Base-by-base conservation (phyloP, 2,888 invertebrate genomes). In the Endotricha flammealis region DNA sequence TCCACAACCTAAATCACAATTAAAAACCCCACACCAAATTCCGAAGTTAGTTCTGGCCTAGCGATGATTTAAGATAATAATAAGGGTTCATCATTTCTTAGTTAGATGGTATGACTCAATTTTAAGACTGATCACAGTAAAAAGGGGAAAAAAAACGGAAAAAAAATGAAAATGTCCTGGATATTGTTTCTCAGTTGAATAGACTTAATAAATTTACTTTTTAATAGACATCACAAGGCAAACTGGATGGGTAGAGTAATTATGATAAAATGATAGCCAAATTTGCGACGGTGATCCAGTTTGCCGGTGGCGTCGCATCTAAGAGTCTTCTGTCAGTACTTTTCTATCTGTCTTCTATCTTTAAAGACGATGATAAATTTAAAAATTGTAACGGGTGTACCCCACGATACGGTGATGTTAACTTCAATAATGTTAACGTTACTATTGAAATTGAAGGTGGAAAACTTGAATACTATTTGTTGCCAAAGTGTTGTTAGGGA, bases 401-500 rank as follows among this genome's bases (percentile, higher is more conserved):
- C 59, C 60, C 56, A 59, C 61, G 61, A 78, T 73, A 59, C 61
- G 61, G 79, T 73, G 70, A 77, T 75, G 78, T 80, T 77, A 63
- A 75, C 73, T 68, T 48, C 51, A 56, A 52, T 50, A 51, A 67
- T 67, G 71, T 75, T 73, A 64, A 70, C 75, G 69, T 77, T 73
- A 63, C 79, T 66, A 65, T 73, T 77, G 56, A 69, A 73, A 70
- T 68, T 67, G 65, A 72, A 58, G 71, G 69, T 66, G 61, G 64
- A 68, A 66, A 64, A 50, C 36, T 49, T 59, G 64, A 67, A 77
- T 74, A 79, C 71, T 79, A 79, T 82, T 86, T 86, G 87, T 87
- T 87, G 87, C 87, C 87, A 87, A 87, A 87, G 75, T 85, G 85
- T 86, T 85, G 73, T 85, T 86, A 85, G 80, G 72, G 67, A 75